These are phyloP conservation scores for Oncorhynchus tshawytscha DNA, from an alignment of 2,113 vertebrate genomes.

Conservation along the genomic window DNA sequence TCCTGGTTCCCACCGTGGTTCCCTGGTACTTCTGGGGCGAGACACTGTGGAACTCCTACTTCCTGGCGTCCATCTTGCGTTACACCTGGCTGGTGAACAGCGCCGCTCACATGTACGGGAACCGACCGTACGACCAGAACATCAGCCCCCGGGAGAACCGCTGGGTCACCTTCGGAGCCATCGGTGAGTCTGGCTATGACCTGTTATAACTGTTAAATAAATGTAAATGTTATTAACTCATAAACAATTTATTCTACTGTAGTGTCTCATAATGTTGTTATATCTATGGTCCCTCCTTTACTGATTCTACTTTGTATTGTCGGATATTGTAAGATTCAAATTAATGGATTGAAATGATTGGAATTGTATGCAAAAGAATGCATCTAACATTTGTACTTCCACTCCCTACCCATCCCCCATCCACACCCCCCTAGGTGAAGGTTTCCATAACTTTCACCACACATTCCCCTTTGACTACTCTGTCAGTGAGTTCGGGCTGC, in stretches of 20 bases:
- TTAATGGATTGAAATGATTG: not conserved
- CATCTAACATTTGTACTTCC: not conserved
- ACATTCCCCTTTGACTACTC: constrained; percentile 83
- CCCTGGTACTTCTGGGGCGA: constrained; percentile 81
- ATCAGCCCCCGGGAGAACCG: constrained; percentile 79
- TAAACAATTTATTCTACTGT: too few species aligned
- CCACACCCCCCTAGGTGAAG: constrained; percentile 69
- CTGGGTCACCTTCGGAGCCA: constrained; percentile 73
- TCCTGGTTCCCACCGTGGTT: constrained; percentile 75
- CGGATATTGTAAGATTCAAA: not conserved
- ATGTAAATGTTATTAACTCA: too few species aligned
- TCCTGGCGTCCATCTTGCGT: constrained; percentile 77
- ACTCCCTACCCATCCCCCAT: not conserved
- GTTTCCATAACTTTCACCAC: constrained; percentile 87
- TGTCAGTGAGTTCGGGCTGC: constrained; percentile 78
- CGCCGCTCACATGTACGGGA: constrained; percentile 79
- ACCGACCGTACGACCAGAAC: constrained; percentile 74
- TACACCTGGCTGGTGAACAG: constrained; percentile 84
- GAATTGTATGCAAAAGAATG: not conserved
- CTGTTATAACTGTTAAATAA: too few species aligned
- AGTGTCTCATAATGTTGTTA: not conserved
- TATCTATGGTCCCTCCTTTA: not conserved
- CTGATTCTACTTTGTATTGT: not conserved
- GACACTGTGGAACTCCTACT: constrained; percentile 80
- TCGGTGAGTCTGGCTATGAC: constrained; percentile 59